These are phyloP conservation scores for Leptoclinus maculatus DNA, from an alignment of 2,797 vertebrate species.

Conservation along the genomic window DNA sequence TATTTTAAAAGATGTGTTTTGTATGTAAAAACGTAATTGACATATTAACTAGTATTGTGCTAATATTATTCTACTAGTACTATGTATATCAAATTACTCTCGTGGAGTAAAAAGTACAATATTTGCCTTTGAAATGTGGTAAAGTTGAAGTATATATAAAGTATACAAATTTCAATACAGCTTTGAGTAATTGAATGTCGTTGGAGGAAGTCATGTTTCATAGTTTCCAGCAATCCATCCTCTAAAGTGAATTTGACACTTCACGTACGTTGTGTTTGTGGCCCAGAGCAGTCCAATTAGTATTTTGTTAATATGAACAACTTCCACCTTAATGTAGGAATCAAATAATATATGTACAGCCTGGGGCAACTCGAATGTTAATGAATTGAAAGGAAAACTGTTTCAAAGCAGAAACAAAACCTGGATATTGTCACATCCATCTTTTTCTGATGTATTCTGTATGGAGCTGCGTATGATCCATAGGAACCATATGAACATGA, in stretches of 20 bases:
- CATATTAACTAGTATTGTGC: not conserved
- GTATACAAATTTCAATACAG: not conserved
- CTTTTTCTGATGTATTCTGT: not conserved
- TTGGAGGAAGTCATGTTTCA: slow-evolving; percentile 4
- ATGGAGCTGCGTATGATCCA: not conserved
- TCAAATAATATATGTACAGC: slow-evolving; percentile 1
- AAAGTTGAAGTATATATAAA: not conserved
- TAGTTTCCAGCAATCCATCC: not conserved
- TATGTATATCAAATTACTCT: not conserved
- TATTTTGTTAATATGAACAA: slow-evolving; percentile 19
- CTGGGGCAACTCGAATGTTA: not conserved
- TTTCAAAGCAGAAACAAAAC: slow-evolving; percentile 2
- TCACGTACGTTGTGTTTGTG: slow-evolving; percentile 14
- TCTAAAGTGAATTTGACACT: slow-evolving; percentile 15
- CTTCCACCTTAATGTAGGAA: slow-evolving; percentile 1
- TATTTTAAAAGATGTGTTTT: not conserved
- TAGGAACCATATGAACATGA: not conserved
- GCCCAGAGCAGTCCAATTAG: slow-evolving; percentile 10
- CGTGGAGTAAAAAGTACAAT: not conserved
- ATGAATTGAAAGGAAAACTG: not conserved
- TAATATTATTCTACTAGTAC: not conserved
- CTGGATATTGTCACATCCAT: not conserved
- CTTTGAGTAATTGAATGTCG: not conserved
- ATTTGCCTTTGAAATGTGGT: not conserved
- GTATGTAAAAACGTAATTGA: too few relatives aligned